Conservation (phyloP, 2,888 invertebrate genomes). For the Sphaerophoria taeniata region DNA sequence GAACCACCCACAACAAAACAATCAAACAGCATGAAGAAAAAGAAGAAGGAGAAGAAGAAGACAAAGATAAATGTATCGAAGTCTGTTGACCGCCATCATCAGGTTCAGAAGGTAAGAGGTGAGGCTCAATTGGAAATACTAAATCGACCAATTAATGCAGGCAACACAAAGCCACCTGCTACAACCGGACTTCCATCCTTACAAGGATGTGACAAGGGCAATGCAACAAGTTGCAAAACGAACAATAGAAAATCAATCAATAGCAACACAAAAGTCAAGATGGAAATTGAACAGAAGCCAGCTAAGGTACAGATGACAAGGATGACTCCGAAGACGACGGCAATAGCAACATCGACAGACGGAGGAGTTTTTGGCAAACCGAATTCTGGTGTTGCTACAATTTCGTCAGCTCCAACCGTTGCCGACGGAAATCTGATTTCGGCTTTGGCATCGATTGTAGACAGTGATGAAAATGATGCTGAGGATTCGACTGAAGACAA, state of each 20-base stretch:
- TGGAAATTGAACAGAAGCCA: conserved; percentile 26
- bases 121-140: conserved; percentile 55
- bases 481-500: conserved; percentile 5
- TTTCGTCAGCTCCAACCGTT: background rate
- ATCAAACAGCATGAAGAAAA: no score
- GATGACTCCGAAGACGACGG: background rate
- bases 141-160: conserved; percentile 61
- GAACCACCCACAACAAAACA: conserved; percentile 35
- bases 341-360: background rate
- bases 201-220: background rate
- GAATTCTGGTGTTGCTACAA: background rate
- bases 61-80: conserved; percentile 29
- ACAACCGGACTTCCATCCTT: background rate
- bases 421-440: conserved; percentile 60
- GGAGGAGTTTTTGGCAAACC: conserved; percentile 18
- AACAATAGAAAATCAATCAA: conserved; percentile 58
- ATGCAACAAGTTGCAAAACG: conserved; percentile 46
- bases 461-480: conserved; percentile 3
- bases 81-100: conserved; percentile 39
- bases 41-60: conserved; percentile 19
- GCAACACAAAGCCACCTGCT: conserved; percentile 31
- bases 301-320: no score
- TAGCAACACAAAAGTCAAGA: conserved; percentile 41
- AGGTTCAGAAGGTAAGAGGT: conserved; percentile 33
- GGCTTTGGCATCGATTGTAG: conserved; percentile 41